Conservation (phyloP, 2,113 vertebrate species). For the Nerophis lumbriciformis region DNA sequence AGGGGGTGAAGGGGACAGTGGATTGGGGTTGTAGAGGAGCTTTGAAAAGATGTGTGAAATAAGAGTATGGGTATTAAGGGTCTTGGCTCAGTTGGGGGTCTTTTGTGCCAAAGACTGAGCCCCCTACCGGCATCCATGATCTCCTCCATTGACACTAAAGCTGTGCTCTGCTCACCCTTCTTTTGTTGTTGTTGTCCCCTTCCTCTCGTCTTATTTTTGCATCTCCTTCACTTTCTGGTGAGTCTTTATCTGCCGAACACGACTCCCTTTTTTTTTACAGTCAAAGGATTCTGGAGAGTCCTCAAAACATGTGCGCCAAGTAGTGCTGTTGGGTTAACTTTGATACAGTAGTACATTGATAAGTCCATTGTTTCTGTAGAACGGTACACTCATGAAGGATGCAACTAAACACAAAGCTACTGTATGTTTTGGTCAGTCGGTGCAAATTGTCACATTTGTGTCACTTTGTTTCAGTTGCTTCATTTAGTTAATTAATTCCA, state of each 20-base stretch:
- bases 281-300: slow-evolving; percentile 38
- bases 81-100: slow-evolving; percentile 64
- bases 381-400: too few species aligned
- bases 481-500: too few species aligned
- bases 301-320: neutral
- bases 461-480: too few species aligned
- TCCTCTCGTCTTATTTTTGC: slow-evolving; percentile 24
- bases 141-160: slow-evolving; percentile 67
- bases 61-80: slow-evolving; percentile 73
- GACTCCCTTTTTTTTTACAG: slow-evolving; percentile 16
- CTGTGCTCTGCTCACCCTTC: slow-evolving; percentile 44
- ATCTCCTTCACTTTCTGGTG: slow-evolving; percentile 28
- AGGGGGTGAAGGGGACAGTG: slow-evolving; percentile 15
- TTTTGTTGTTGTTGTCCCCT: slow-evolving; percentile 43
- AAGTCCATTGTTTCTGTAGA: too few species aligned
- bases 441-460: too few species aligned
- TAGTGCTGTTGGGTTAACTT: too few species aligned
- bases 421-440: too few species aligned
- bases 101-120: slow-evolving; percentile 62
- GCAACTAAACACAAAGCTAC: too few species aligned
- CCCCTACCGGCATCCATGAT: slow-evolving; percentile 71
- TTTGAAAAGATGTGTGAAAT: slow-evolving; percentile 76
- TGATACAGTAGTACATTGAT: too few species aligned
- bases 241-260: slow-evolving; percentile 16
- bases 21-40: slow-evolving; percentile 51